These are phyloP conservation scores for Hylaea fasciaria DNA, from an alignment of 2,888 invertebrate genomes.

Conservation along the genomic window DNA sequence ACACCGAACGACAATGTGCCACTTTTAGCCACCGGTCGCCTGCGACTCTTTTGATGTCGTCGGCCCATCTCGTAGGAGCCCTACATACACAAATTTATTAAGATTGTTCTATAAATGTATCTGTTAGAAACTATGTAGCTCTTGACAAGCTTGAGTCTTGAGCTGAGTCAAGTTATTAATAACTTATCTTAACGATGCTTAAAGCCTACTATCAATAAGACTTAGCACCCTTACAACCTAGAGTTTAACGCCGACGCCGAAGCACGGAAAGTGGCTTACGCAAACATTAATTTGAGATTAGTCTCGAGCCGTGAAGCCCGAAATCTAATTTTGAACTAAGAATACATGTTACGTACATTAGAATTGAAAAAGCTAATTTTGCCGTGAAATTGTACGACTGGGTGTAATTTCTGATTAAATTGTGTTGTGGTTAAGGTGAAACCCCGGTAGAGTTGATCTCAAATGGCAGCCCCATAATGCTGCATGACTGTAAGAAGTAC, in stretches of 20 bases:
- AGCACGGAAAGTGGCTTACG: constrained; percentile 11
- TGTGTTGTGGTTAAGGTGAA: constrained; percentile 20
- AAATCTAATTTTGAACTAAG: constrained; percentile 24
- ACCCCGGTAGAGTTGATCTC: constrained; percentile 9
- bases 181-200: background rate
- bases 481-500: constrained; percentile 4
- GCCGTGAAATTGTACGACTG: constrained; percentile 27
- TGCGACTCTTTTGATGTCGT: too few relatives aligned
- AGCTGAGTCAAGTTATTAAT: too few relatives aligned
- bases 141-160: too few relatives aligned
- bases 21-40: too few relatives aligned
- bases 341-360: constrained; percentile 26
- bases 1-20: too few relatives aligned
- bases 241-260: background rate
- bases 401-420: constrained; percentile 27
- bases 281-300: constrained; percentile 29
- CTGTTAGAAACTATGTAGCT: too few relatives aligned
- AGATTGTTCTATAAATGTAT: too few relatives aligned
- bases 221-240: constrained; percentile 3
- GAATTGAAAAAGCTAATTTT: constrained; percentile 32
- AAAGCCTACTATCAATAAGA: background rate
- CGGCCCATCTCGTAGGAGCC: too few relatives aligned
- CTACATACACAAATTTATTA: too few relatives aligned
- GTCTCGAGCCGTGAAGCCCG: constrained; percentile 13
- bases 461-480: constrained; percentile 18